Base-by-base conservation (phyloP, 2,888 invertebrate species). In the Micoletzkya japonica region DNA sequence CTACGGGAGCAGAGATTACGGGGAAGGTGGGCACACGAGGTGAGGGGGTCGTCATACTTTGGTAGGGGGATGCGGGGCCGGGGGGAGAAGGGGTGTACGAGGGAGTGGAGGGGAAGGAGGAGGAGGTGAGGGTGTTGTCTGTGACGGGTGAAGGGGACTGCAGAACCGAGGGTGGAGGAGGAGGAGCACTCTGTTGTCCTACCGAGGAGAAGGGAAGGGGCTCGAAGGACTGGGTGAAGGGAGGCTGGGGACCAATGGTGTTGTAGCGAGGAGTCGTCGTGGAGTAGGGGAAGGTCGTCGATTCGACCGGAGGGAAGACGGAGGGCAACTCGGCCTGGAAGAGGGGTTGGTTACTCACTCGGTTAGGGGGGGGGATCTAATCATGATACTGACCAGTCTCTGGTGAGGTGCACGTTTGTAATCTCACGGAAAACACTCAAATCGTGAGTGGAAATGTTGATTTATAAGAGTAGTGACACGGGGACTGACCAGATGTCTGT, bases 231-330 rank as follows among this genome's bases (percentile, higher is more conserved):
- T 63, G 63, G 30, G 32, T 34, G 63, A 50, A n/a, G 2, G 63
- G 63, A 2, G 44, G 34, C 10, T 50, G 63, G 6, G 50, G 34
- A 4, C 26, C 63, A 34, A 32, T 50, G 50, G 63, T 63, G 50
- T 63, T 63, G 63, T 63, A 63, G 34, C 49, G 7, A 34, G 50
- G 50, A 14, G 63, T 63, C n/a, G 63, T 63, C 10, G 63, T 63
- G 50, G 63, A 63, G 63, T 63, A 63, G 32, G 63, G 63, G 49
- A 63, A 63, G 63, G 50, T 50, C 6, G 63, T 63, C 4, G 63
- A 32, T 0, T 39, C 34, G 30, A 20, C n/a, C 20, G 63, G 32
- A 37, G 63, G 63, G 26, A 32, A 28, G 50, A 63, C 32, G 49
- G 30, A 44, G 3, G 63, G 44, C 26, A 37, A n/a, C n/a, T n/a